Evolutionary conservation across 1,140 invertebrate genomes (phyloP).

Genomic region (Temnothorax curvispinosus): DNA sequence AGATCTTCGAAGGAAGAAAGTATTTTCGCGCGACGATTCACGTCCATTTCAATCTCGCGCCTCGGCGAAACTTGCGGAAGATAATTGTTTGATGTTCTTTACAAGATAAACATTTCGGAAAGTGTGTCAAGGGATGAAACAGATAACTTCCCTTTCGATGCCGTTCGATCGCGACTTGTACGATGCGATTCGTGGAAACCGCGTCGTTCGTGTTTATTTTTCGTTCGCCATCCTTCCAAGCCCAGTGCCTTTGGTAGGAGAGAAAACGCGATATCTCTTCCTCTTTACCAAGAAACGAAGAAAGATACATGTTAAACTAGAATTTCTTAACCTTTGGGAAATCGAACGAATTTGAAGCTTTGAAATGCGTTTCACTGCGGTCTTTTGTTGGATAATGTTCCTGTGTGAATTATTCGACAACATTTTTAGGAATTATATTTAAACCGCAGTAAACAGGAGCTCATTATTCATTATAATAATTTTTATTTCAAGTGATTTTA

Average conservation of each 20-base stretch:
- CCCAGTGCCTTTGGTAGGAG: background rate
- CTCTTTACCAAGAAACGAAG: conserved; percentile 12
- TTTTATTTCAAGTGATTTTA: conserved; percentile 21
- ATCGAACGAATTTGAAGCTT: background rate
- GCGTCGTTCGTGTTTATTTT: background rate
- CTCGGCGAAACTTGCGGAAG: conserved; percentile 62
- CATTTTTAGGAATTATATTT: background rate
- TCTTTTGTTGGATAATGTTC: background rate
- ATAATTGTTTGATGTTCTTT: conserved; percentile 65
- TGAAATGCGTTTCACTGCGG: background rate
- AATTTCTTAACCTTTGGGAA: conserved; percentile 4
- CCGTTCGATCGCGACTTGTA: conserved; percentile 48
- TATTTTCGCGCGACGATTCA: conserved; percentile 10
- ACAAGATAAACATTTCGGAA: conserved; percentile 63
- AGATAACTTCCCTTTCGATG: conserved; percentile 64
- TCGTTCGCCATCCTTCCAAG: conserved; percentile 14
- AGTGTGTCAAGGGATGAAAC: conserved; percentile 55
- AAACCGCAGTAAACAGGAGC: background rate
- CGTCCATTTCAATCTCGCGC: conserved; percentile 40
- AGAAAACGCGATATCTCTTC: conserved; percentile 3
- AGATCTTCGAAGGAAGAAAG: background rate
- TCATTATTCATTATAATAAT: background rate
- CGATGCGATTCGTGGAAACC: conserved; percentile 4
- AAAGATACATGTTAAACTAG: background rate
- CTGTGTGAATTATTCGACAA: background rate